Conservation (phyloP, 1,140 invertebrate species). For the Nixonia krombeini region DNA sequence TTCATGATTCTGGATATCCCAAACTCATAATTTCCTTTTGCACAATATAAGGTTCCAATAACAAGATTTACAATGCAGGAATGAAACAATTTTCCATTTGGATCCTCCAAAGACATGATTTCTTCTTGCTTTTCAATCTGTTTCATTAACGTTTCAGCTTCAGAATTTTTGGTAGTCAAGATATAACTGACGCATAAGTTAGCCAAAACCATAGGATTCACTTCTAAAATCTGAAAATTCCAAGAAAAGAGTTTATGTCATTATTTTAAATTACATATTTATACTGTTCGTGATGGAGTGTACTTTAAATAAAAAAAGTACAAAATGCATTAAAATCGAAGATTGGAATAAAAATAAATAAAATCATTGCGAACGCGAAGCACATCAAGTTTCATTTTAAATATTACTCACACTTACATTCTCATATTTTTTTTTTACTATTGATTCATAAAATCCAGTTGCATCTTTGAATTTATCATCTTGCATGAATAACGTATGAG, state of each 20-base stretch:
- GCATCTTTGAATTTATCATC: slow-evolving; percentile 99
- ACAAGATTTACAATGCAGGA: slow-evolving; percentile 99
- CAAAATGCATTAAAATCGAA: background rate
- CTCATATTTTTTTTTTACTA: slow-evolving; percentile 97
- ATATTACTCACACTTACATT: no score
- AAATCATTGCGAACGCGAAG: slow-evolving; percentile 3
- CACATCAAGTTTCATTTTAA: slow-evolving; percentile 8
- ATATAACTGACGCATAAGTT: slow-evolving; percentile 99
- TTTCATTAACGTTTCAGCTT: slow-evolving; percentile 98
- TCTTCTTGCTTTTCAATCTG: slow-evolving; percentile 99
- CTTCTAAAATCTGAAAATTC: slow-evolving; percentile 84
- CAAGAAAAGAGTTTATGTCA: no score
- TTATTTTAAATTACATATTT: no score
- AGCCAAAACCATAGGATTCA: slow-evolving; percentile 96
- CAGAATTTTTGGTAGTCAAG: slow-evolving; percentile 98
- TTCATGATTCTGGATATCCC: slow-evolving; percentile 98
- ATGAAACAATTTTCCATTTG: slow-evolving; percentile 96
- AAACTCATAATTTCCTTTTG: slow-evolving; percentile 99
- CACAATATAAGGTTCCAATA: slow-evolving; percentile 90
- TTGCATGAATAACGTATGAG: slow-evolving; percentile 99
- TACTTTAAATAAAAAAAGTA: background rate
- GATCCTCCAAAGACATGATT: slow-evolving; percentile 90
- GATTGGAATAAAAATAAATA: slow-evolving; percentile 7
- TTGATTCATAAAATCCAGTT: slow-evolving; percentile 97
- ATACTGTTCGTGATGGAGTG: background rate